Evolutionary conservation across 92 coral and sea anemone species (phyloP), one percentile per base, ranked within the genome.

Genomic region (Palythoa grandiflora): DNA sequence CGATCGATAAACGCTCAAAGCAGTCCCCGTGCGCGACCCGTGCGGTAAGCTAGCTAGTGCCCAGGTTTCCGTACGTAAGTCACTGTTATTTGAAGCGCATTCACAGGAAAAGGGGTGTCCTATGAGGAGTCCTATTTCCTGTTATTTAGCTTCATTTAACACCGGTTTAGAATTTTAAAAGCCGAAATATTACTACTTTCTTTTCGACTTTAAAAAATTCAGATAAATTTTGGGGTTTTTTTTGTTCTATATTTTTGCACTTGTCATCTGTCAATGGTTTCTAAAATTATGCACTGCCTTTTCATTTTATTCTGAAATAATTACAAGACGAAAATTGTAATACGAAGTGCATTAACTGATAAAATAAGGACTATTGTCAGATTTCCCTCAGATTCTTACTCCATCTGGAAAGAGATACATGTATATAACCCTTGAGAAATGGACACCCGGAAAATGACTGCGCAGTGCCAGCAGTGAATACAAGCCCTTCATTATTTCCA

Each of bases 261-360:
- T n/a, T 61, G 70, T 61, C 70, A 61, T 61, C 70, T 61, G 70
- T 61, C 70, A 61, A n/a, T 61, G 70, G 37, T 61, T 61, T 61
- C 70, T 61, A 61, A 61, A 61, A 61, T 61, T 61, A 17, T 15
- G 68, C 68, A 61, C 35, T 61, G 35, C 35, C 68, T 61, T 61
- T 61, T 61, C 35, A 61, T 61, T 17, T 61, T 17, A 61, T 61
- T 61, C 36, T 61, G 68, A 61, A 61, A 16, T 61, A 61, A 61
- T n/a, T 61, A 16, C 68, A 61, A 61, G 9, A 61, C 68, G 17
- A 61, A 61, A 61, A 61, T 61, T 61, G 70, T 1, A 61, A 61
- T 1, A 61, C 28, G 70, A 61, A 61, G 2, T 61, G 36, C 70
- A 61, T 61, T 61, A 61, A 61, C 70, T 61, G 70, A 61, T 61